Evolutionary conservation across 1,140 invertebrate genomes (phyloP), one percentile per base, ranked within the genome.

Genomic region (Neodiprion fabricii): DNA sequence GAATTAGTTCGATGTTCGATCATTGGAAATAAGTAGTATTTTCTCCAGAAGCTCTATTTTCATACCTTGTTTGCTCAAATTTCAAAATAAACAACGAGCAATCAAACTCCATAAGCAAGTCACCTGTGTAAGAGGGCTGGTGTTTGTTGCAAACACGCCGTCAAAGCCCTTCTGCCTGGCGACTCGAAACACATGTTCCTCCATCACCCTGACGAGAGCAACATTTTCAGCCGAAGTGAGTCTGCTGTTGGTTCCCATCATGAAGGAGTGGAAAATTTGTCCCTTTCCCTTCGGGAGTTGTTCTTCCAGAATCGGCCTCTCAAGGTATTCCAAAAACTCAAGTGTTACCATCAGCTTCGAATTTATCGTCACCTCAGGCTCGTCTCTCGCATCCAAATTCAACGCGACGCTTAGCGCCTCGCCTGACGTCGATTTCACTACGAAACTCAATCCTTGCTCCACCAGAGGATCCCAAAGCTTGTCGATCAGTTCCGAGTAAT

Each of bases 61-160:
- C 17, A 21, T 21, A 21, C 17, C 17, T 21, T 1, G 17, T 21
- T 21, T 21, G 17, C 17, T 21, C 17, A 21, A 21, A 21, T 21
- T 21, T 21, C 17, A 21, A 21, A 21, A 21, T 21, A 21, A 21
- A 0, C 17, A 21, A 21, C 17, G 17, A 21, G 17, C 17, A 21
- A 21, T 21, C 17, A 21, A 21, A 21, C 17, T 21, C 17, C 17
- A 21, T 21, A 74, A 73, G 7, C 75, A 67, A 78, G 74, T 85
- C 89, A 95, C 94, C 90, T 94, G 93, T 40, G 96, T 97, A 14
- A 96, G 86, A 0, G 94, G 94, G 84, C 92, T 96, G 8, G 95
- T 96, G 82, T 96, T 96, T 1, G 94, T 96, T 1, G 95, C 96
- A 74, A 96, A 93, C 23, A 96, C 92, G 1, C 95, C 95, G 2